Evolutionary conservation across 2,113 vertebrate genomes (phyloP).

Genomic region (Ornithorhynchus anatinus): DNA sequence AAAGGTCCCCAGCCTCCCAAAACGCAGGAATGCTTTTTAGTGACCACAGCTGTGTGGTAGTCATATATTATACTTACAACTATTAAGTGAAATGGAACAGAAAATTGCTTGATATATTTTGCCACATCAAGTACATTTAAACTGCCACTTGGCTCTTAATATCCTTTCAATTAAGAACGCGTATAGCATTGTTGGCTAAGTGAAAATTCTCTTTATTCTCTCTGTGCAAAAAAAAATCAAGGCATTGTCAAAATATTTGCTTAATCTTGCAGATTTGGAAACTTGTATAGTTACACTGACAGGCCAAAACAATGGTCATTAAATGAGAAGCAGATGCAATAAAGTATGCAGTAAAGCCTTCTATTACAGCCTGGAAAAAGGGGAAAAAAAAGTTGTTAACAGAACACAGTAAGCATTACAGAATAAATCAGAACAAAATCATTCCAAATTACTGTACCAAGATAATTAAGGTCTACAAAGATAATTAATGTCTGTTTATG

Average conservation of each 20-base stretch:
- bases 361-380: slow-evolving; percentile 40
- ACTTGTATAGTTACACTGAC: slow-evolving; percentile 66
- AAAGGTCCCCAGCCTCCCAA: neutral
- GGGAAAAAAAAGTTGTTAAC: slow-evolving; percentile 56
- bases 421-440: slow-evolving; percentile 63
- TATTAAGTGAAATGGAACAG: slow-evolving; percentile 23
- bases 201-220: slow-evolving; percentile 61
- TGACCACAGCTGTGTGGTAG: neutral
- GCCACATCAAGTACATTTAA: slow-evolving; percentile 54
- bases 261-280: slow-evolving; percentile 73
- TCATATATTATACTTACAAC: neutral
- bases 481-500: slow-evolving; percentile 61
- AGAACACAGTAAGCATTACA: slow-evolving; percentile 58
- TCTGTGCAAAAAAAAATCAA: slow-evolving; percentile 44
- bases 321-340: slow-evolving; percentile 75
- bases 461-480: slow-evolving; percentile 62
- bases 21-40: neutral
- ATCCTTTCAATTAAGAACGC: slow-evolving; percentile 62
- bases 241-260: slow-evolving; percentile 79
- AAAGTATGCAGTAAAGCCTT: slow-evolving; percentile 57
- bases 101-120: slow-evolving; percentile 61
- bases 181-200: slow-evolving; percentile 51
- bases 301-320: slow-evolving; percentile 76
- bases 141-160: slow-evolving; percentile 52
- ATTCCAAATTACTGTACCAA: slow-evolving; percentile 58